phyloP scores from a whole-genome alignment of 2,113 vertebrate species.

The Gymnogyps californianus region DNA sequence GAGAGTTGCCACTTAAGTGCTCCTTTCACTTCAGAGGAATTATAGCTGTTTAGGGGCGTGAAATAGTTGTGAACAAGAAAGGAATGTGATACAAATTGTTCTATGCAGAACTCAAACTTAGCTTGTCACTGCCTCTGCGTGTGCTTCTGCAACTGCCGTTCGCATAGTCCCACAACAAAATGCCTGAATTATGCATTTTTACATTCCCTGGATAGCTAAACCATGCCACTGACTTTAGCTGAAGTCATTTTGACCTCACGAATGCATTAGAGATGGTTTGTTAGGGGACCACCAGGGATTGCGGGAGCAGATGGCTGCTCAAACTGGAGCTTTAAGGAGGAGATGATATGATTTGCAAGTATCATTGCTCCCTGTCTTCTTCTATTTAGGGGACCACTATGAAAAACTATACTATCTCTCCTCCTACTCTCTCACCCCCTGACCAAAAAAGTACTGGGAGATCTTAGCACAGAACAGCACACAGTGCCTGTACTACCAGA shows the following conservation, averaged over 20 bases:
- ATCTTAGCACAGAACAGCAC: not conserved
- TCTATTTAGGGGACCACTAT: not conserved
- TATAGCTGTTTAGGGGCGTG: not conserved
- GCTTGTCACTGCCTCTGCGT: not conserved
- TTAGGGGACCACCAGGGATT: not conserved
- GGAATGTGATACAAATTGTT: constrained; percentile 22
- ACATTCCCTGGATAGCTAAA: constrained; percentile 1
- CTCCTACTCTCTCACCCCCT: not conserved
- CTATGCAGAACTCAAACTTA: not conserved
- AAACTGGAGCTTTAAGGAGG: not conserved
- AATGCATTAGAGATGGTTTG: constrained; percentile 1
- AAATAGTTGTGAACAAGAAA: constrained; percentile 17
- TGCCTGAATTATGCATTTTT: not conserved
- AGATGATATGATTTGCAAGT: not conserved
- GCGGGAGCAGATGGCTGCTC: not conserved
- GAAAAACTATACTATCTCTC: not conserved
- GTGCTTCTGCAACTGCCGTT: not conserved
- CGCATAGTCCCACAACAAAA: not conserved
- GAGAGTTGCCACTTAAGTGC: not conserved
- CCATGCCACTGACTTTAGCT: not conserved
- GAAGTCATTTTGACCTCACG: constrained; percentile 20
- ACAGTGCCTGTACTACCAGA: not conserved
- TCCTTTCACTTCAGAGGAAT: not conserved
- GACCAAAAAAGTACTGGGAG: not conserved
- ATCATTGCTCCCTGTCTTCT: not conserved